phyloP scores from a whole-genome alignment of 1,140 invertebrate species.

The Argopecten irradians region DNA sequence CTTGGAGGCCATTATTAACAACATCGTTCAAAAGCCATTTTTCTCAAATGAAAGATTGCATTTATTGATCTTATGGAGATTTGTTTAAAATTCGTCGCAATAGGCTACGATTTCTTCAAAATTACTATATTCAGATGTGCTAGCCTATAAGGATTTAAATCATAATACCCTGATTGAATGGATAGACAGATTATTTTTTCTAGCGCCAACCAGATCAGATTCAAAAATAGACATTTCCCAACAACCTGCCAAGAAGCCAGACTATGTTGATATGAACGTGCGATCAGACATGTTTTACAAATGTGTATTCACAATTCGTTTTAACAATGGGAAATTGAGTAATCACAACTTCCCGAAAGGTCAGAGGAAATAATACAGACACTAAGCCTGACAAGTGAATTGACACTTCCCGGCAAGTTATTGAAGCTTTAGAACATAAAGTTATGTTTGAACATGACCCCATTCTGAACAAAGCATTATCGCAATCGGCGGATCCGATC shows the following conservation, averaged over 20 bases:
- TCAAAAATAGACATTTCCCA: conserved; percentile 10
- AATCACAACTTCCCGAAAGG: background rate
- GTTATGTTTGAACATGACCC: conserved; percentile 52
- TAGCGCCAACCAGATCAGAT: background rate
- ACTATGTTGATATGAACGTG: background rate
- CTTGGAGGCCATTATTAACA: background rate
- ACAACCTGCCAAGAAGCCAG: background rate
- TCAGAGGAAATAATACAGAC: conserved; percentile 30
- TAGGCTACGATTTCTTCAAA: background rate
- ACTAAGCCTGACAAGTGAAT: conserved; percentile 24
- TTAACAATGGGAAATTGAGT: background rate
- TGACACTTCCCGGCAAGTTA: background rate
- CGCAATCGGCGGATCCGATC: conserved; percentile 54
- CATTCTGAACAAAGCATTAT: conserved; percentile 64
- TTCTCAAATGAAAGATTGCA: background rate
- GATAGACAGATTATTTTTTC: background rate
- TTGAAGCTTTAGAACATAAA: background rate
- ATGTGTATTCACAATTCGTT: background rate
- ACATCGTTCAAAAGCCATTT: background rate
- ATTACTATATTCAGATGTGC: background rate
- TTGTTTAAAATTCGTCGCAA: background rate
- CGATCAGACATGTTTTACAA: background rate
- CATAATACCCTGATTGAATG: background rate
- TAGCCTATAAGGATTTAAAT: background rate
- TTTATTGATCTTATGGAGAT: background rate